Evolutionary conservation across 1,140 invertebrate species (phyloP), one percentile per base, ranked within the genome.

Genomic region (Drosophila nigrodunni): DNA sequence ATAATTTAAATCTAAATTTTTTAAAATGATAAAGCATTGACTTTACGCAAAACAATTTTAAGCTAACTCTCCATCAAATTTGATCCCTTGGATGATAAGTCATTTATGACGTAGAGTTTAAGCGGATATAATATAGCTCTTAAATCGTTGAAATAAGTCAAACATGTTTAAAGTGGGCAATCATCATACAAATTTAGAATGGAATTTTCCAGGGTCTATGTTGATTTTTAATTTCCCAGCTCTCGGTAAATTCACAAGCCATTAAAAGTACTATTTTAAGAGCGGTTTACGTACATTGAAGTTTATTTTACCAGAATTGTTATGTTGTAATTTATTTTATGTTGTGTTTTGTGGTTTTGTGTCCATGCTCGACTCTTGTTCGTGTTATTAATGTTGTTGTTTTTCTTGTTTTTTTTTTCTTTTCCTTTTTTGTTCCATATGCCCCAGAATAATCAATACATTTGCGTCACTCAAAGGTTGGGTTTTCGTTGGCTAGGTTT

Each of bases 401-500:
- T 66, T 34, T 41, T 49, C 11, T 52, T 25, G 30, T 18, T 64
- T 35, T 44, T 62, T 7, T 59, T 37, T 21, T 37, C 34, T 39
- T 52, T 21, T 35, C 5, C 37, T 35, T 7, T 15, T 50, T 34
- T 78, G 74, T 49, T 82, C 80, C 80, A 82, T 82, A 61, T 82
- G 80, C 67, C 80, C 57, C 67, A 75, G 68, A 86, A 82, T 82
- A 87, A 87, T 87, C 82, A 87, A 87, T 87, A 87, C 76, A 76
- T 82, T 82, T 87, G 71, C 82, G 83, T 87, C 82, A 87, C 79
- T 87, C 79, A 66, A 87, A 76, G 50, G 66, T 13, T 62, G 49
- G 50, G 37, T 30, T 30, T 55, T 30, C 43, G 21, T 57, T 44
- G 2, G 44, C 34, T 58, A 30, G 34, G 43, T 5, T 46, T 46